phyloP scores from a whole-genome alignment of 2,113 vertebrate species.

The Scortum barcoo region DNA sequence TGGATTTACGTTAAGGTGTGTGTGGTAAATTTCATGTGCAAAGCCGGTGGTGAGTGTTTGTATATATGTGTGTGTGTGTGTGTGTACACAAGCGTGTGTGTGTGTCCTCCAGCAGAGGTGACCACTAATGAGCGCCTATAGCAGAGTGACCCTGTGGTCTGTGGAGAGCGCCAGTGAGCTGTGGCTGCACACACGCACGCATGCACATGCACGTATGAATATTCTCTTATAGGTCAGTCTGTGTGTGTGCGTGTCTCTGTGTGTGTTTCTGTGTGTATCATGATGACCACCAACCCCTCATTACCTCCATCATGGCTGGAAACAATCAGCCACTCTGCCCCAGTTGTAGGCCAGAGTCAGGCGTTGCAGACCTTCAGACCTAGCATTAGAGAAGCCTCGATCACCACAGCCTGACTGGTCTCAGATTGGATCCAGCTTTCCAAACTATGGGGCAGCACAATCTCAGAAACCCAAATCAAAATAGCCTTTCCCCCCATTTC shows the following conservation, averaged over 20 bases:
- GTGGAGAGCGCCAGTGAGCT: constrained; percentile 58
- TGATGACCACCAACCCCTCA: constrained; percentile 77
- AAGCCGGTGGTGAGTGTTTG: constrained; percentile 29
- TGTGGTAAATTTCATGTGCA: constrained; percentile 24
- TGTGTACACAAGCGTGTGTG: not conserved
- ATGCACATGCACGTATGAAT: constrained; percentile 37
- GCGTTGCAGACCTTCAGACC: constrained; percentile 71
- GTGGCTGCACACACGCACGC: constrained; percentile 33
- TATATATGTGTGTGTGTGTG: not conserved
- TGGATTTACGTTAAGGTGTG: constrained; percentile 63
- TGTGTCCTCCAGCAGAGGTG: constrained; percentile 51
- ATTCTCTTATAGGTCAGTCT: constrained; percentile 59
- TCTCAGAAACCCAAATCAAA: constrained; percentile 74
- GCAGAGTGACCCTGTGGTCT: constrained; percentile 72
- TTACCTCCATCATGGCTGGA: constrained; percentile 79
- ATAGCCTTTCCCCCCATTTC: constrained; percentile 43
- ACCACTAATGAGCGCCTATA: constrained; percentile 75
- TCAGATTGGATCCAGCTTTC: constrained; percentile 78
- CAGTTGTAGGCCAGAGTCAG: constrained; percentile 67
- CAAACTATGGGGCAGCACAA: constrained; percentile 65
- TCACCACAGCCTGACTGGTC: constrained; percentile 74
- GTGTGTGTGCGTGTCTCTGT: constrained; percentile 40
- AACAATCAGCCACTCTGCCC: constrained; percentile 77
- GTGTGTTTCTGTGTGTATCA: constrained; percentile 60
- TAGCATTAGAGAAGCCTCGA: constrained; percentile 77